Conservation (phyloP, 2,888 invertebrate genomes). For the Sminthurinus aureus region DNA sequence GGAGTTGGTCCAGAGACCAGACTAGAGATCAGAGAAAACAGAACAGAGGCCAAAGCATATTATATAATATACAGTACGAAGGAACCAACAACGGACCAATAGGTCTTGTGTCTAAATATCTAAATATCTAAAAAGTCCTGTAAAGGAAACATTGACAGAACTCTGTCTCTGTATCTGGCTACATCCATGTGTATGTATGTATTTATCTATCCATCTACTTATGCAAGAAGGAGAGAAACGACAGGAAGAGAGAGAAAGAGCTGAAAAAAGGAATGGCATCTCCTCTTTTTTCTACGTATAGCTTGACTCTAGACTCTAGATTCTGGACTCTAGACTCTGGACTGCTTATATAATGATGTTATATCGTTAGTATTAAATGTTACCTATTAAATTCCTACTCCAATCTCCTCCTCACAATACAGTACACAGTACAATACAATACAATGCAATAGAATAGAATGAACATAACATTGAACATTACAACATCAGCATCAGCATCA, state of each 20-base stretch:
- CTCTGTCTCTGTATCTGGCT: too few relatives aligned
- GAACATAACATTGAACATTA: too few relatives aligned
- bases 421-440: not conserved
- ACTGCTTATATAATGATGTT: not conserved
- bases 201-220: too few relatives aligned
- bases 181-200: not conserved
- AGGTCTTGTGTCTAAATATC: not conserved
- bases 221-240: not conserved
- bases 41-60: constrained; percentile 24
- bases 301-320: too few relatives aligned
- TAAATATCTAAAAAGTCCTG: constrained; percentile 10
- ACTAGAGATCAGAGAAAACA: too few relatives aligned
- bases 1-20: constrained; percentile 19
- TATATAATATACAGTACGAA: too few relatives aligned
- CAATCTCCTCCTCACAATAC: not conserved
- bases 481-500: too few relatives aligned
- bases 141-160: not conserved
- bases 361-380: constrained; percentile 16
- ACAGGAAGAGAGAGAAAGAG: not conserved
- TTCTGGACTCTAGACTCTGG: too few relatives aligned
- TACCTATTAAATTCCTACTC: constrained; percentile 20
- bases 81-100: constrained; percentile 8
- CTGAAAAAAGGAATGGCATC: not conserved
- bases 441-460: not conserved
- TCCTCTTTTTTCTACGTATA: not conserved